These are phyloP conservation scores for Geotrypetes seraphini DNA, from an alignment of 2,797 vertebrate species.

Conservation along the genomic window DNA sequence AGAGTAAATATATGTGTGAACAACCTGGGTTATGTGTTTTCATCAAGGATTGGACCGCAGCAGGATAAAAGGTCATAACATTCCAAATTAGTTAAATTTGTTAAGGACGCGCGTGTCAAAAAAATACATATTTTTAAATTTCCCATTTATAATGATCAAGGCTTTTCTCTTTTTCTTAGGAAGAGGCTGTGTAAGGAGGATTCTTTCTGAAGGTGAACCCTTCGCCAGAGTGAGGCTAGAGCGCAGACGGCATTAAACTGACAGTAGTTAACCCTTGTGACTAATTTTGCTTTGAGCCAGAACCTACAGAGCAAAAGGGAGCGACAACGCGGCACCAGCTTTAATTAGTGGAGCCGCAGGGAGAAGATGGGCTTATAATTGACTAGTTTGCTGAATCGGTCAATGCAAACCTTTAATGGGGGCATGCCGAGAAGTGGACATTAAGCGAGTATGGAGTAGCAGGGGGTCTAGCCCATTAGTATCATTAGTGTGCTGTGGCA, in stretches of 20 bases:
- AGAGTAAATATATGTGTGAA: slow-evolving; percentile 24
- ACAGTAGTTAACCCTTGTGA: slow-evolving; percentile 5
- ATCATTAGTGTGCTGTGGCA: not conserved
- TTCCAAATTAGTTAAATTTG: slow-evolving; percentile 36
- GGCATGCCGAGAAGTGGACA: slow-evolving; percentile 11
- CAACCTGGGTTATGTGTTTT: slow-evolving; percentile 5
- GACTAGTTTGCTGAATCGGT: slow-evolving; percentile 22
- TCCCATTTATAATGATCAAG: slow-evolving; percentile 12
- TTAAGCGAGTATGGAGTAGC: not conserved
- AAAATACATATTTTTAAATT: slow-evolving; percentile 26
- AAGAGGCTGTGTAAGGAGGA: not conserved
- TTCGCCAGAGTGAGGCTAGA: not conserved
- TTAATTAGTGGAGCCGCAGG: slow-evolving; percentile 13
- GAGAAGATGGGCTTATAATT: slow-evolving; percentile 32
- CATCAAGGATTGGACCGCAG: not conserved
- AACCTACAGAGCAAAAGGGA: slow-evolving; percentile 1
- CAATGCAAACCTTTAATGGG: slow-evolving; percentile 11
- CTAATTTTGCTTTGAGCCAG: slow-evolving; percentile 9
- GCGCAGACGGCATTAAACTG: not conserved
- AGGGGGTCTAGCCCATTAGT: slow-evolving; percentile 1
- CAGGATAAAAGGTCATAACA: slow-evolving; percentile 30
- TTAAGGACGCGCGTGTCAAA: slow-evolving; percentile 12
- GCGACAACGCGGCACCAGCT: not conserved
- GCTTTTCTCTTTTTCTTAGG: slow-evolving; percentile 10
- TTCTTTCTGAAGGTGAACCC: slow-evolving; percentile 11